These are phyloP conservation scores for Venustaconcha ellipsiformis DNA, from an alignment of 1,140 invertebrate genomes.

Conservation along the genomic window DNA sequence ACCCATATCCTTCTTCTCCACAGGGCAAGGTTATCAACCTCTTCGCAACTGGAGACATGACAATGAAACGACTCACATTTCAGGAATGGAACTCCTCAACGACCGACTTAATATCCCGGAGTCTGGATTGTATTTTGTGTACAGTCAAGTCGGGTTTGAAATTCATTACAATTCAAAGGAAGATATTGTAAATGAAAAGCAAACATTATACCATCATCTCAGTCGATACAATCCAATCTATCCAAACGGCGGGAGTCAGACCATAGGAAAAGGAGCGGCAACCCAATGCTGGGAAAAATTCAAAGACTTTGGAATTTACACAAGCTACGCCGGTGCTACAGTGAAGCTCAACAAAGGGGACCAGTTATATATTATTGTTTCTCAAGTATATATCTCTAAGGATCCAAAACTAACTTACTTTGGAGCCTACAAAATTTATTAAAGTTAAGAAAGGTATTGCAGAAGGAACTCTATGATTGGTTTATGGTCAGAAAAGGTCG, in stretches of 20 bases:
- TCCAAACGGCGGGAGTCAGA: slow-evolving; percentile 12
- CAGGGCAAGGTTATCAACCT: slow-evolving; percentile 3
- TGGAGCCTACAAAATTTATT: background rate
- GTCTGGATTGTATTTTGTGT: slow-evolving; percentile 21
- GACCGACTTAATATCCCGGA: slow-evolving; percentile 12
- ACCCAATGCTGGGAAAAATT: slow-evolving; percentile 29
- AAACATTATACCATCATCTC: slow-evolving; percentile 18
- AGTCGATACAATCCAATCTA: slow-evolving; percentile 25
- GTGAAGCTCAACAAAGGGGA: slow-evolving; percentile 19
- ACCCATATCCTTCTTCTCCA: no score
- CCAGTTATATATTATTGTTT: slow-evolving; percentile 16
- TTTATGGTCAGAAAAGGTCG: no score
- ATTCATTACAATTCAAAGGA: slow-evolving; percentile 10
- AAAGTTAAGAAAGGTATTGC: no score
- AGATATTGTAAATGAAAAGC: background rate
- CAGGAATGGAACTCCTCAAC: slow-evolving; percentile 10
- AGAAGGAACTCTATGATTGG: no score
- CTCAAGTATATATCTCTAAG: slow-evolving; percentile 2
- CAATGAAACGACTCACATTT: slow-evolving; percentile 6
- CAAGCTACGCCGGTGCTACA: slow-evolving; percentile 17
- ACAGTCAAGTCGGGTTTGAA: slow-evolving; percentile 22
- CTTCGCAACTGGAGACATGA: slow-evolving; percentile 12
- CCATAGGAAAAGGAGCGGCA: slow-evolving; percentile 7
- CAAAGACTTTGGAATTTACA: slow-evolving; percentile 21
- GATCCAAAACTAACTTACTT: slow-evolving; percentile 14